A percentile compares a stretch with the other conserved stretches of the same genome.
Evolutionary conservation across 2,888 invertebrate species (phyloP).

Genomic region (Lymantria monacha): DNA sequence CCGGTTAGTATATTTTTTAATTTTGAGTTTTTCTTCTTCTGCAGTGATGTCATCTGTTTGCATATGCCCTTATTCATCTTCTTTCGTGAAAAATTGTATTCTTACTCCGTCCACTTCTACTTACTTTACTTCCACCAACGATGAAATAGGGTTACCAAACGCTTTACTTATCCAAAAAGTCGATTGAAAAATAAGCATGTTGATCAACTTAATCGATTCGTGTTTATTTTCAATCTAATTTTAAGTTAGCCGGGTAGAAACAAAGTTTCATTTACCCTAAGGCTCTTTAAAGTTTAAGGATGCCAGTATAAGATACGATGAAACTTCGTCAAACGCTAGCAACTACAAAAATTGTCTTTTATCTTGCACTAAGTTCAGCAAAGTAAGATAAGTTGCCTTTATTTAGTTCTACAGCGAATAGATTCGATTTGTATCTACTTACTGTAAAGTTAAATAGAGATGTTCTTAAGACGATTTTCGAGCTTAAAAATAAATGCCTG

Average conservation of each 20-base stretch:
- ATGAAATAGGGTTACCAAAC: too few species aligned
- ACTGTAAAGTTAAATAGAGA: neutral
- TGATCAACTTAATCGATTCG: neutral
- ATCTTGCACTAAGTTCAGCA: neutral
- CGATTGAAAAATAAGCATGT: neutral
- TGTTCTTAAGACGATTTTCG: too few species aligned
- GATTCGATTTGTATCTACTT: neutral
- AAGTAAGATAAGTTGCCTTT: neutral
- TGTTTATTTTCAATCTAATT: neutral
- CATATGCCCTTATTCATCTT: too few species aligned
- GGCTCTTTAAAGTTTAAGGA: neutral
- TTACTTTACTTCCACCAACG: too few species aligned
- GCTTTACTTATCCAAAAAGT: too few species aligned
- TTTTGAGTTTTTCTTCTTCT: too few species aligned
- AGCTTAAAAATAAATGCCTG: too few species aligned
- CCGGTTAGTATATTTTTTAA: too few species aligned
- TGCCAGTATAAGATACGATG: neutral
- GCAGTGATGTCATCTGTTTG: too few species aligned
- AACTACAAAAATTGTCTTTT: neutral
- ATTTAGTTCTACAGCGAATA: neutral
- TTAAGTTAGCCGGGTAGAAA: neutral
- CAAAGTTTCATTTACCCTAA: neutral
- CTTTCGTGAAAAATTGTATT: too few species aligned
- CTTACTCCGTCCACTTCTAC: too few species aligned
- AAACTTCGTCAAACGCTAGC: neutral